These are phyloP conservation scores for Tympanuchus pallidicinctus DNA, from an alignment of 2,113 vertebrate species.

Conservation along the genomic window DNA sequence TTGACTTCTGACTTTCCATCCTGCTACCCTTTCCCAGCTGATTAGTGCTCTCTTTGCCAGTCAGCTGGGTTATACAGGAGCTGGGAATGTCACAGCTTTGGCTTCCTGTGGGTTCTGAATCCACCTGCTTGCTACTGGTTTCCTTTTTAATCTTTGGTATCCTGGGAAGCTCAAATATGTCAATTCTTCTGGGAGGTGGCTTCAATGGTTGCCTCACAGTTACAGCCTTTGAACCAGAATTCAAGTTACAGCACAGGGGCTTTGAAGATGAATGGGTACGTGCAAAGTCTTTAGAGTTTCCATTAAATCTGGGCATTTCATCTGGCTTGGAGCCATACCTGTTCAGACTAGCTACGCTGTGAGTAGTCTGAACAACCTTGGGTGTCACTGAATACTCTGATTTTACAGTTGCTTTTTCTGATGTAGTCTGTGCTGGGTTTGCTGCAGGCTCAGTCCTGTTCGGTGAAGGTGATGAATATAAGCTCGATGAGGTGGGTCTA, in stretches of 20 bases:
- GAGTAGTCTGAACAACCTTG: constrained; percentile 51
- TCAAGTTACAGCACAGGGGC: constrained; percentile 4
- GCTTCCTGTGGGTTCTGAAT: constrained; percentile 1
- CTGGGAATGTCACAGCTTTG: constrained; percentile 76
- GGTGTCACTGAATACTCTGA: constrained; percentile 65
- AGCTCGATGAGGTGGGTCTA: constrained; percentile 11
- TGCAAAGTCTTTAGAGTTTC: background rate
- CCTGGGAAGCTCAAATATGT: constrained; percentile 88
- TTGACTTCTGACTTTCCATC: constrained; percentile 73
- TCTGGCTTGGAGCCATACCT: background rate
- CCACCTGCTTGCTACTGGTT: constrained; percentile 8
- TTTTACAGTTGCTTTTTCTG: constrained; percentile 9
- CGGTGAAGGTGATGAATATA: background rate
- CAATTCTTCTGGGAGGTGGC: constrained; percentile 78
- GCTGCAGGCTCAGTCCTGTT: constrained; percentile 32
- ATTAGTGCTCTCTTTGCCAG: constrained; percentile 79
- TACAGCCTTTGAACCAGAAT: constrained; percentile 28
- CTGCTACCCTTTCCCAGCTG: constrained; percentile 50
- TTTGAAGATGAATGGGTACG: background rate
- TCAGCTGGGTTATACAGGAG: constrained; percentile 83
- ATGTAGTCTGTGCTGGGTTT: constrained; percentile 3
- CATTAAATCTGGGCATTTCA: constrained; percentile 37
- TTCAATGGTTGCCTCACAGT: constrained; percentile 73
- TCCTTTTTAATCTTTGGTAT: constrained; percentile 95
- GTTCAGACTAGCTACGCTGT: background rate